These are phyloP conservation scores for Hippocampus barbouri DNA, from an alignment of 2,113 vertebrate genomes.

Conservation along the genomic window DNA sequence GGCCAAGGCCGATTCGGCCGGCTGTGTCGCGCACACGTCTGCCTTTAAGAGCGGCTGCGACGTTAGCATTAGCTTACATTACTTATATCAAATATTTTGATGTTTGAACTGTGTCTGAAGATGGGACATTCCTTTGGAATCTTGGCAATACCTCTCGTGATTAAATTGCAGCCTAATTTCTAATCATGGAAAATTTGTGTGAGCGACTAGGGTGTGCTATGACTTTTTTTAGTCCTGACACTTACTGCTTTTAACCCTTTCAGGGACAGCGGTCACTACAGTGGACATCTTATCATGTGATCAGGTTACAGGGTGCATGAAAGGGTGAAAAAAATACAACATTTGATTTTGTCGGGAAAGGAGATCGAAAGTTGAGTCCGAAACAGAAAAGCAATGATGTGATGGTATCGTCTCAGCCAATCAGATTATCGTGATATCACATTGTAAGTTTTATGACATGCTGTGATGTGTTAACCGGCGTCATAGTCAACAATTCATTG, in stretches of 20 bases:
- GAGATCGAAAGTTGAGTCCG: not conserved
- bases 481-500: not conserved
- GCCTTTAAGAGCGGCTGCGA: not conserved
- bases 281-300: no score
- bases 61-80: not conserved
- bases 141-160: not conserved
- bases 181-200: no score
- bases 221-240: not conserved
- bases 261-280: no score
- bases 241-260: not conserved
- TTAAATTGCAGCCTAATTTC: not conserved
- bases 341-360: not conserved
- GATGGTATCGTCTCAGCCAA: not conserved
- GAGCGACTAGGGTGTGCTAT: no score
- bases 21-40: not conserved
- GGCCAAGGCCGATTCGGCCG: not conserved
- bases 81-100: not conserved
- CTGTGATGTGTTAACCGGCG: not conserved
- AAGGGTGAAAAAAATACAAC: not conserved
- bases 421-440: no score
- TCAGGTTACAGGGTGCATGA: no score
- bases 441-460: no score
- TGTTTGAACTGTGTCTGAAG: not conserved
- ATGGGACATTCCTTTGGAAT: not conserved
- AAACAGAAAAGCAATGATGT: not conserved